These are phyloP conservation scores for Ctenomys sociabilis DNA, from an alignment of 2,113 vertebrate species.

Conservation along the genomic window DNA sequence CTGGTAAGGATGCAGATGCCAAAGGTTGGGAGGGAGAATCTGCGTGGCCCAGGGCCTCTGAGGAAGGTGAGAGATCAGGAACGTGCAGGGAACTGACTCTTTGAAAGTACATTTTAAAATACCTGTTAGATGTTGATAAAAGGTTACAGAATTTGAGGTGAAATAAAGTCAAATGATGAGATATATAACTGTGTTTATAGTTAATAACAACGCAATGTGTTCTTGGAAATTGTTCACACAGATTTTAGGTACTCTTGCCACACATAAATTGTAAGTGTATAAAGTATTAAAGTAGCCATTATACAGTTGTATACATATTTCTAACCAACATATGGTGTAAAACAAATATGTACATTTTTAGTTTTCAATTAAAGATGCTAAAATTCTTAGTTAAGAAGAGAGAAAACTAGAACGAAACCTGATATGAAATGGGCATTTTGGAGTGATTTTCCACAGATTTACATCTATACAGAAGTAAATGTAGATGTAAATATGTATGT, in stretches of 20 bases:
- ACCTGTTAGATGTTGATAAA: background rate
- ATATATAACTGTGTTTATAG: background rate
- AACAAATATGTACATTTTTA: background rate
- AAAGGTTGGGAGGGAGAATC: background rate
- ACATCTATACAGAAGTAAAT: background rate
- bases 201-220: background rate
- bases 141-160: background rate
- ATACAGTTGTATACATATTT: background rate
- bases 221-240: background rate
- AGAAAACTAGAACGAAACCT: background rate
- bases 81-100: background rate
- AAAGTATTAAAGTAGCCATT: background rate
- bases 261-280: background rate
- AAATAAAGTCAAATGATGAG: background rate
- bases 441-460: background rate
- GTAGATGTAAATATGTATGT: background rate
- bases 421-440: background rate
- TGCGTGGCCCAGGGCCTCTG: background rate
- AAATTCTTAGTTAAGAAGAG: background rate
- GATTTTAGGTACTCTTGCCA: background rate
- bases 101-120: background rate
- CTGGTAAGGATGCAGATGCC: too few species aligned
- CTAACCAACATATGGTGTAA: background rate
- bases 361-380: background rate
- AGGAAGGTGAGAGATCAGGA: background rate